Evolutionary conservation across 2,797 vertebrate genomes (phyloP).

Genomic region (Coilia nasus): DNA sequence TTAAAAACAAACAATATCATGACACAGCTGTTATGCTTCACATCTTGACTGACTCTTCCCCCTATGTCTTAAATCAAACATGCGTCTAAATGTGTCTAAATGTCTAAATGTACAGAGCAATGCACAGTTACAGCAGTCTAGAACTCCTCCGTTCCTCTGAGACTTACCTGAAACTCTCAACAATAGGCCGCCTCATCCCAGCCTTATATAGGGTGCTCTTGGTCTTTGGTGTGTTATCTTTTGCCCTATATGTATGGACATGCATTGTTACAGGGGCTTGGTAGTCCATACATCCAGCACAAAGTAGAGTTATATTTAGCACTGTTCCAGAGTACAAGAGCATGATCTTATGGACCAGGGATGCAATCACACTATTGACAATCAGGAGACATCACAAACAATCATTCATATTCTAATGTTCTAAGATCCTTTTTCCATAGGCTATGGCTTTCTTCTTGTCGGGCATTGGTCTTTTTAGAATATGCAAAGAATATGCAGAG

Average conservation of each 20-base stretch:
- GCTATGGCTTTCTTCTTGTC: no score
- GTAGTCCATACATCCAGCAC: conserved; percentile 45
- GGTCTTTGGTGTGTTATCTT: conserved; percentile 53
- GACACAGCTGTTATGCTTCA: neutral
- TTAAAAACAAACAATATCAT: neutral
- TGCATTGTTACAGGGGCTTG: conserved; percentile 41
- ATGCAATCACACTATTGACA: neutral
- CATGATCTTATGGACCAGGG: conserved; percentile 3
- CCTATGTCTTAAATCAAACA: neutral
- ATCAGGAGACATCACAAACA: neutral
- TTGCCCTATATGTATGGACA: conserved; percentile 53
- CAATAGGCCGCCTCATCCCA: neutral
- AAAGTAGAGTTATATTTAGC: conserved; percentile 48
- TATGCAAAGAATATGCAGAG: no score
- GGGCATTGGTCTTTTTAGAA: no score
- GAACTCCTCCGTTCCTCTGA: neutral
- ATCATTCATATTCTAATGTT: no score
- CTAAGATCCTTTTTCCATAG: no score
- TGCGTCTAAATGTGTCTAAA: neutral
- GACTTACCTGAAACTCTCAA: conserved; percentile 24
- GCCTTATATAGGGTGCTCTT: conserved; percentile 54
- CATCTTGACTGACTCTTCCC: neutral
- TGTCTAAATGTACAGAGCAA: neutral
- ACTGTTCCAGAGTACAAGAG: conserved; percentile 11
- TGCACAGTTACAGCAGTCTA: neutral